Percentiles rank a stretch among this genome's conserved stretches.
Conservation (phyloP, 2,888 invertebrate genomes). For the Diaperis boleti region DNA sequence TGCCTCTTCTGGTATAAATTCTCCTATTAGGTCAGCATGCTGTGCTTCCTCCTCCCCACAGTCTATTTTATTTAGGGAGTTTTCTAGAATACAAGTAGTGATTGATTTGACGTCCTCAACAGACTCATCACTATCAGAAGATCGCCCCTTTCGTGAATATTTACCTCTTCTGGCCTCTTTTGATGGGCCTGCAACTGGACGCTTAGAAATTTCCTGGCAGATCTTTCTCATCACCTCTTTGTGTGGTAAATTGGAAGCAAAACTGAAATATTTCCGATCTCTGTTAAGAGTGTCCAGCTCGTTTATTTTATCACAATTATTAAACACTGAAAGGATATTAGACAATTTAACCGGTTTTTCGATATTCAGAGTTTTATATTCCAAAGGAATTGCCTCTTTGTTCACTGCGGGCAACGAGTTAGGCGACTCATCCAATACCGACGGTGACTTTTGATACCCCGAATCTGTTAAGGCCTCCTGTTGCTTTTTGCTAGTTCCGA, state of each 20-base stretch:
- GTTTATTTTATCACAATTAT: conserved; percentile 50
- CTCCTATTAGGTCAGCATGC: conserved; percentile 19
- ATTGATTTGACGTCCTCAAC: conserved; percentile 58
- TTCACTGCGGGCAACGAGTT: conserved; percentile 40
- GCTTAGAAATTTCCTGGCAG: conserved; percentile 37
- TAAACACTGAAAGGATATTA: conserved; percentile 32
- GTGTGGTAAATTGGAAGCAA: conserved; percentile 32
- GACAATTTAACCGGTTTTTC: conserved; percentile 42
- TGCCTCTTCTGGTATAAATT: conserved; percentile 24
- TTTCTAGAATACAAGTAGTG: conserved; percentile 59
- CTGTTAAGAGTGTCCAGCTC: conserved; percentile 53
- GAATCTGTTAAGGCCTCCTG: conserved; percentile 55
- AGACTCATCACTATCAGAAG: conserved; percentile 50
- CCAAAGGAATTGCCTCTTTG: conserved; percentile 4
- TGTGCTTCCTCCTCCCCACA: not conserved
- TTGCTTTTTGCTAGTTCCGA: conserved; percentile 34
- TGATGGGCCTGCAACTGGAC: conserved; percentile 52
- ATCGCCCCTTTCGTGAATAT: conserved; percentile 46
- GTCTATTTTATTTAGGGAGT: conserved; percentile 56
- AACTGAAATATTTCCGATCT: conserved; percentile 29
- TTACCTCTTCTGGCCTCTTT: conserved; percentile 48
- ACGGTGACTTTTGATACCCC: conserved; percentile 58
- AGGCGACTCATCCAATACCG: conserved; percentile 51
- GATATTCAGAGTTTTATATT: conserved; percentile 44
- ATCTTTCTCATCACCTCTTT: conserved; percentile 36